Percentiles rank a stretch among this genome's conserved stretches.
Conservation (phyloP, 53 echinoderm and acorn worm species). For the Paracentrotus lividus region DNA sequence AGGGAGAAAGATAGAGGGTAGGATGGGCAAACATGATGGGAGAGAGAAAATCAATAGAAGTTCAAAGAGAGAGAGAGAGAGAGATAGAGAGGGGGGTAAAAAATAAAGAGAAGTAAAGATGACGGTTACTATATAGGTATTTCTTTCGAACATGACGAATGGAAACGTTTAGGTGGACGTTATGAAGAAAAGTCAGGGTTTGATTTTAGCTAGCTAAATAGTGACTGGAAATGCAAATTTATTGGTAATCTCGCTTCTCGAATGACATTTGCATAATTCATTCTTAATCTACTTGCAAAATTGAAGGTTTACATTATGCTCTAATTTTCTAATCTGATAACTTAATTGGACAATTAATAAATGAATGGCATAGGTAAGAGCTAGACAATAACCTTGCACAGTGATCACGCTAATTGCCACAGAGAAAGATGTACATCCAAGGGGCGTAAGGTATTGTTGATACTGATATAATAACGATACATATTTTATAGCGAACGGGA, state of each 20-base stretch:
- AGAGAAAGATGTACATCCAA: background rate
- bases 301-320: background rate
- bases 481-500: slow-evolving; percentile 48
- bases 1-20: background rate
- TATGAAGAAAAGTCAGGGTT: background rate
- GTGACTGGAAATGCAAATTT: background rate
- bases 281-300: background rate
- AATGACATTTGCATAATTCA: background rate
- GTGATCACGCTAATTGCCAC: slow-evolving; percentile 28
- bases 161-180: background rate
- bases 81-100: background rate
- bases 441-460: slow-evolving; percentile 21
- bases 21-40: no score
- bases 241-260: background rate
- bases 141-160: no score
- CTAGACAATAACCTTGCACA: slow-evolving; percentile 14
- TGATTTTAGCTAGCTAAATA: background rate
- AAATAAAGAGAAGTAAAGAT: background rate
- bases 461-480: slow-evolving; percentile 20
- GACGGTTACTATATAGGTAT: no score
- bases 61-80: background rate
- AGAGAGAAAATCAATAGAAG: background rate
- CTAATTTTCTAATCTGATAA: slow-evolving; percentile 54
- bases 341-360: slow-evolving; percentile 27
- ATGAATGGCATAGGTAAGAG: background rate